Percentiles rank a stretch among this genome's conserved stretches.
Conservation (phyloP, 2,797 vertebrate species). For the Euphonia xanthogaster region DNA sequence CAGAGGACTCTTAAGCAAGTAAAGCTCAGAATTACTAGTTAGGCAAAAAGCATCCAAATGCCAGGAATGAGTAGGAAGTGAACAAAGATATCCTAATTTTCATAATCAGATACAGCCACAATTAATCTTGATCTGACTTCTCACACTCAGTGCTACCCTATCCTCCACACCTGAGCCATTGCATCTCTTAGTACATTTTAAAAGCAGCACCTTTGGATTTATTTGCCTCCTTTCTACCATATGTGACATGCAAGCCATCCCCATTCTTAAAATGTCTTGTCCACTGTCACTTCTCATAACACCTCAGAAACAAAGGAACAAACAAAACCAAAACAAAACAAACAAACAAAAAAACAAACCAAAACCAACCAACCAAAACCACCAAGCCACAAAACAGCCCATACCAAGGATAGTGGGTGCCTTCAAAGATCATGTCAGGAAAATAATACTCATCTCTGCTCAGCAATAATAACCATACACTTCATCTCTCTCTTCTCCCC, state of each 20-base stretch:
- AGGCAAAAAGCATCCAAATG: background rate
- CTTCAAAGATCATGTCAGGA: conserved; percentile 21
- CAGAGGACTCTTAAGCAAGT: background rate
- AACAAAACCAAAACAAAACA: background rate
- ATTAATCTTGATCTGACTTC: background rate
- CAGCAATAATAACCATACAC: background rate
- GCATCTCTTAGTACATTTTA: background rate
- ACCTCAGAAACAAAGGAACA: background rate
- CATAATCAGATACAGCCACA: background rate
- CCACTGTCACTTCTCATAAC: background rate
- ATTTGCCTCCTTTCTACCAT: background rate
- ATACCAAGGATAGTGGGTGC: background rate
- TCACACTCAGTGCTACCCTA: background rate
- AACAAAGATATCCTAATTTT: background rate
- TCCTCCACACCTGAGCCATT: background rate
- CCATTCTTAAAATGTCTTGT: background rate
- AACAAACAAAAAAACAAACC: background rate
- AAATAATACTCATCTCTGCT: background rate
- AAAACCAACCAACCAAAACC: background rate
- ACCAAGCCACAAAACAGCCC: background rate
- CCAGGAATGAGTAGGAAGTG: background rate
- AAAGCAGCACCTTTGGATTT: background rate
- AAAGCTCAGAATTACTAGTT: background rate
- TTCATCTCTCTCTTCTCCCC: background rate
- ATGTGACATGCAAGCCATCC: too few relatives aligned